phyloP scores from a whole-genome alignment of 2,113 vertebrate genomes.

The Osmerus eperlanus region DNA sequence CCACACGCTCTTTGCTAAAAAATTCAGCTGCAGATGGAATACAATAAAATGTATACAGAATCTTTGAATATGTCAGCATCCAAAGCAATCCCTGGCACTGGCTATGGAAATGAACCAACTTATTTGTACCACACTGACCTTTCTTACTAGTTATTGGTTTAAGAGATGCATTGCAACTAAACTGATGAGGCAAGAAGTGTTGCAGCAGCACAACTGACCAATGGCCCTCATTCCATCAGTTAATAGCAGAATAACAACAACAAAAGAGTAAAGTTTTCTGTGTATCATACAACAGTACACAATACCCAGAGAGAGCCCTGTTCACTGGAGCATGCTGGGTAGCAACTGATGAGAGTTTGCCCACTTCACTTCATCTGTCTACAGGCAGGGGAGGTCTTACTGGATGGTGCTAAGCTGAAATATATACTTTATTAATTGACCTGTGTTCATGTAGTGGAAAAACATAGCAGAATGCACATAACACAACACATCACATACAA shows the following conservation, averaged over 20 bases:
- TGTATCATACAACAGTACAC: neutral
- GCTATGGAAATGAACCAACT: slow-evolving; percentile 40
- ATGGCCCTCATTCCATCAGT: neutral
- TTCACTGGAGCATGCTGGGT: slow-evolving; percentile 19
- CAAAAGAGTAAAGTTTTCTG: neutral
- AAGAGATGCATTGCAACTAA: slow-evolving; percentile 33
- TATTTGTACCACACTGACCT: slow-evolving; percentile 22
- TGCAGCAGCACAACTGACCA: slow-evolving; percentile 4
- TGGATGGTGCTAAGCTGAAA: slow-evolving; percentile 26
- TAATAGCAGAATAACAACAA: neutral
- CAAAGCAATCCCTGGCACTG: slow-evolving; percentile 39
- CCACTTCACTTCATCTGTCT: slow-evolving; percentile 39
- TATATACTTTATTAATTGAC: slow-evolving; percentile 19
- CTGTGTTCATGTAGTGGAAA: neutral
- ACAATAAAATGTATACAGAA: no score
- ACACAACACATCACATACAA: no score
- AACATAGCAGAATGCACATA: no score
- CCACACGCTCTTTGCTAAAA: no score
- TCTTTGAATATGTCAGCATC: no score
- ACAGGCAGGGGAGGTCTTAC: slow-evolving; percentile 34
- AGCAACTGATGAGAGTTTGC: slow-evolving; percentile 27
- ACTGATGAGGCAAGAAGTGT: neutral
- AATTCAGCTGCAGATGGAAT: no score
- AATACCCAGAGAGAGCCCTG: neutral
- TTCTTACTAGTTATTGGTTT: neutral